Conservation (phyloP, 2,113 vertebrate genomes). For the Empidonax alnorum region DNA sequence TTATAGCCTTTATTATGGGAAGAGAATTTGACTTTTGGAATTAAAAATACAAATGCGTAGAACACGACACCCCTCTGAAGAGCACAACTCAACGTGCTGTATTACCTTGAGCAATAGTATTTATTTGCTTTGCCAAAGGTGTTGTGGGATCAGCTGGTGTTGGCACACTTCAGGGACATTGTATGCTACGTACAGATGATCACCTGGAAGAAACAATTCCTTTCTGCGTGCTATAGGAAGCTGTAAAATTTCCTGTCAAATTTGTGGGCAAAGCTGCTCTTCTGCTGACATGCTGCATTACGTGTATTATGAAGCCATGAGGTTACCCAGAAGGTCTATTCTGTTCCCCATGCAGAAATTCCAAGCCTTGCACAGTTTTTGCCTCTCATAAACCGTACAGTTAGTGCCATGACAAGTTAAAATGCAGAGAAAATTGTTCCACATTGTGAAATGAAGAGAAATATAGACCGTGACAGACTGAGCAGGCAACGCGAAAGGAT, state of each 20-base stretch:
- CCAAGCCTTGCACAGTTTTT: neutral
- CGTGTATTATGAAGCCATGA: neutral
- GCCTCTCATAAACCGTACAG: neutral
- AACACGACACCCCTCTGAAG: neutral
- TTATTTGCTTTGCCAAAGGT: neutral
- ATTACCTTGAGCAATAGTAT: neutral
- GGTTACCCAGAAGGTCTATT: neutral
- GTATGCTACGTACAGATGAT: neutral
- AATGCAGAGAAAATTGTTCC: neutral
- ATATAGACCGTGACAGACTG: conserved; percentile 5
- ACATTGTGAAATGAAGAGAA: neutral
- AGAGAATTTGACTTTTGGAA: neutral
- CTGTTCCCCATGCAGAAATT: conserved; percentile 20
- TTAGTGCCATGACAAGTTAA: neutral
- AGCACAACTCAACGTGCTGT: neutral
- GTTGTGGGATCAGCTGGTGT: neutral
- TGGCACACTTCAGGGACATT: neutral
- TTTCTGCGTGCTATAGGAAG: neutral
- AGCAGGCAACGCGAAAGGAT: conserved; percentile 63
- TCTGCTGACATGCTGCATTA: neutral
- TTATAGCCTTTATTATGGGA: neutral
- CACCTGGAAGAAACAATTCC: neutral
- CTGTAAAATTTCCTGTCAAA: neutral
- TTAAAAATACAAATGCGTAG: neutral
- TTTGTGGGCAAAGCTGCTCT: neutral